Evolutionary conservation across 2,113 vertebrate genomes (phyloP), one percentile per base, ranked within the genome.

Genomic region (Narcine bancroftii): DNA sequence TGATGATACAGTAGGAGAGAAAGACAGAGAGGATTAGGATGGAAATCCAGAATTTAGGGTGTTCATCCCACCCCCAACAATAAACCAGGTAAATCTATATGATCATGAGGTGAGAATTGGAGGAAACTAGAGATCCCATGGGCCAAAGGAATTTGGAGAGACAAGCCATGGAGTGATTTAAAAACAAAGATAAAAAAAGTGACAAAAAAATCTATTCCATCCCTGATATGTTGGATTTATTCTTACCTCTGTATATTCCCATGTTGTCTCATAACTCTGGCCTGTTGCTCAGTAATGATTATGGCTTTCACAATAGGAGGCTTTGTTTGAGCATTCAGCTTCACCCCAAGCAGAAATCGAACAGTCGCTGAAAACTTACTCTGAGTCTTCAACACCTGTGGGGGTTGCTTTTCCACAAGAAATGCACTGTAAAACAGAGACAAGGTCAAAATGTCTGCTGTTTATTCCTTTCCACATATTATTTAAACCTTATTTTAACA

Each of bases 321-420:
- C 92, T 97, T 98, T 92, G 97, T 95, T 0, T 96, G 94, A 6
- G 96, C 93, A 26, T 95, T 94, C 72, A 99, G 94, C 93, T 94
- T 96, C 1, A 97, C 96, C 36, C 98, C 98, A 93, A 99, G 95
- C 93, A 99, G 95, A 94, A 97, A 98, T 92, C 97, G 96, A 33
- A 98, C 95, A 0, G 96, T 97, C 0, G 97, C 97, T 93, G 97
- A 98, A 94, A 99, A 99, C 95, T 99, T 99, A 92, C 98, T 99
- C 94, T 99, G 98, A 33, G 98, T 99, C 95, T 99, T 99, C 93
- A 99, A 96, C 94, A 99, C 98, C 94, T 99, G 98, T 0, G 98
- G 98, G 0, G 98, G 98, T 93, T 99, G 98, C 94, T 97, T 98
- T 92, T 99, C 98, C 93, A 99, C 98, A 89, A 99, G 92, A 77